These are phyloP conservation scores for Bombus ignitus DNA, from an alignment of 1,140 invertebrate genomes.

Conservation along the genomic window DNA sequence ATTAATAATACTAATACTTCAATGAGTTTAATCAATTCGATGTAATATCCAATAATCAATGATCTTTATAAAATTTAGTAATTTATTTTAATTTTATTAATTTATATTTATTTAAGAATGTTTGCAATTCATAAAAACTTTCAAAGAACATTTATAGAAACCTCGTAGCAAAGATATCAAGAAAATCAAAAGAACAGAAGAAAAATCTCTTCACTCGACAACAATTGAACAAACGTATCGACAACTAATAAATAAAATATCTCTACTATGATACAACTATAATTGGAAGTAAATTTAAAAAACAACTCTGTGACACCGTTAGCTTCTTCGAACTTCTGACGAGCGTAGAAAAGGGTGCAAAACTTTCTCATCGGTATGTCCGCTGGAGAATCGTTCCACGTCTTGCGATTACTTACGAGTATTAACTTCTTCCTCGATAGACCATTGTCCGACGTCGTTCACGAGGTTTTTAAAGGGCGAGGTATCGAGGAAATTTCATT, in stretches of 20 bases:
- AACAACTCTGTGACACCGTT: neutral
- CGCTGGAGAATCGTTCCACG: neutral
- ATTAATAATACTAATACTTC: too few relatives aligned
- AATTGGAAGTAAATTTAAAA: neutral
- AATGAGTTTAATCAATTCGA: too few relatives aligned
- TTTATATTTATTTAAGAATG: too few relatives aligned
- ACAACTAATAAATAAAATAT: too few relatives aligned
- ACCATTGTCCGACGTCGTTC: neutral
- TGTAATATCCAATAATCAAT: too few relatives aligned
- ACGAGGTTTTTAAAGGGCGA: too few relatives aligned
- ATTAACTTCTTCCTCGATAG: neutral
- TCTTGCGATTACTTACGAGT: slow-evolving; percentile 1
- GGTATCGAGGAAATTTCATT: slow-evolving; percentile 6
- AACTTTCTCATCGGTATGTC: neutral
- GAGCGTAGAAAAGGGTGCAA: neutral
- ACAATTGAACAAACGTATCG: neutral
- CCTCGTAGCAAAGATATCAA: neutral
- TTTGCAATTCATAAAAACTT: too few relatives aligned
- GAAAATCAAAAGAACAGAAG: too few relatives aligned
- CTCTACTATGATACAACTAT: too few relatives aligned
- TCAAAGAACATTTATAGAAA: too few relatives aligned
- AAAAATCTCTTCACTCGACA: neutral
- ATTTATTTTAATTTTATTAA: too few relatives aligned
- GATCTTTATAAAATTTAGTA: too few relatives aligned
- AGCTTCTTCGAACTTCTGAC: neutral